These are phyloP conservation scores for Ptiloglossa arizonensis DNA, from an alignment of 1,140 invertebrate genomes.

Conservation along the genomic window DNA sequence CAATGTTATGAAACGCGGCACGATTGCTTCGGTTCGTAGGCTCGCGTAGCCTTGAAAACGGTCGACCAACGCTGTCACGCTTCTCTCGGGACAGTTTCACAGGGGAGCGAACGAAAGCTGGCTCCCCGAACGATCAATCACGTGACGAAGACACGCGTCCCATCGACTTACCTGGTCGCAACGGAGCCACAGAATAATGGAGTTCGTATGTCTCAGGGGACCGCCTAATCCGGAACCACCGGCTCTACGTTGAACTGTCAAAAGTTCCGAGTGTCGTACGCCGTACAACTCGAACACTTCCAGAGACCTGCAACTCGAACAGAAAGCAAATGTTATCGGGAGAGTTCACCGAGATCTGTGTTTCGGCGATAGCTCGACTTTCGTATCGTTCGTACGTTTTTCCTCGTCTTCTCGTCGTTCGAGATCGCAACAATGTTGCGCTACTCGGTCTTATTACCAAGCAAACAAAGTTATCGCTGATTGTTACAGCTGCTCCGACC, in stretches of 20 bases:
- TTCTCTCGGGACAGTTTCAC: not conserved
- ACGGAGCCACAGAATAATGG: constrained; percentile 91
- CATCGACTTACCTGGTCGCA: constrained; percentile 86
- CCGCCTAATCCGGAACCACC: constrained; percentile 87
- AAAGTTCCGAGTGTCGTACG: constrained; percentile 86
- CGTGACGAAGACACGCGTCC: not conserved
- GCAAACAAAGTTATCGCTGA: no score
- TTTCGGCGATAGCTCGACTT: not conserved
- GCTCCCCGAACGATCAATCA: not conserved
- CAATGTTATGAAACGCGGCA: constrained; percentile 28
- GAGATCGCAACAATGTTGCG: no score
- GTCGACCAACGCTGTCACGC: not conserved
- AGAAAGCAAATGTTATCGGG: constrained; percentile 2
- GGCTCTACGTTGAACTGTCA: constrained; percentile 86
- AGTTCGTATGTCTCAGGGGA: constrained; percentile 87
- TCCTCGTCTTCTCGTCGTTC: no score
- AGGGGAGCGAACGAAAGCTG: not conserved
- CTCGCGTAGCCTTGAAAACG: constrained; percentile 20
- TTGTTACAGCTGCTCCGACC: no score
- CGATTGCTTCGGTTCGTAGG: not conserved
- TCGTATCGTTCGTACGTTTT: no score
- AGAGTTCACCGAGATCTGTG: not conserved
- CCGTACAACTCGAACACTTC: constrained; percentile 88
- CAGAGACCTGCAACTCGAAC: constrained; percentile 84
- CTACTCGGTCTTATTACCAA: no score